These are phyloP conservation scores for Odontamblyopus lacepedii DNA, from an alignment of 2,797 vertebrate genomes.

Conservation along the genomic window DNA sequence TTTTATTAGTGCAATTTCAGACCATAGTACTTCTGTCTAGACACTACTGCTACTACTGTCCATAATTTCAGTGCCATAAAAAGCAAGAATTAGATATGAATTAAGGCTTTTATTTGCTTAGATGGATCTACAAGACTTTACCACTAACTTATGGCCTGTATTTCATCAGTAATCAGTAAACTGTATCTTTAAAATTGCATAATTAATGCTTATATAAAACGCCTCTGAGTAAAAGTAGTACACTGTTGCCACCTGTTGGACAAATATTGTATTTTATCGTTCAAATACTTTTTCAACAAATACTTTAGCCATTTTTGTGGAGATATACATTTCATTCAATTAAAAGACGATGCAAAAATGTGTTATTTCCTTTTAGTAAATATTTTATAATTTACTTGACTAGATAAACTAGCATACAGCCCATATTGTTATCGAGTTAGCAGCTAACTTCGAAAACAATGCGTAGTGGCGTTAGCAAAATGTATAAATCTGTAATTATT, in stretches of 20 bases:
- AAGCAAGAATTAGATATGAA: too few relatives aligned
- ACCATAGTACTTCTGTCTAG: too few relatives aligned
- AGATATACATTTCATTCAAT: background rate
- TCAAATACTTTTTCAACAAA: background rate
- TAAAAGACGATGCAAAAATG: background rate
- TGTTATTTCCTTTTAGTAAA: too few relatives aligned
- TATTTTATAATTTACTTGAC: background rate
- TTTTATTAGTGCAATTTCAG: too few relatives aligned
- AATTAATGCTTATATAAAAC: too few relatives aligned
- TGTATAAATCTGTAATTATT: too few relatives aligned
- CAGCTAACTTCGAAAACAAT: too few relatives aligned
- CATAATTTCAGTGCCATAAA: background rate
- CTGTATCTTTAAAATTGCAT: background rate
- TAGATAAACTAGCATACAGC: background rate
- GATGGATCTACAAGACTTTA: too few relatives aligned
- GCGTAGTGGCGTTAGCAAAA: background rate
- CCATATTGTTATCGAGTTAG: background rate
- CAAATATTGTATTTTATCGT: background rate
- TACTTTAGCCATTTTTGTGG: background rate
- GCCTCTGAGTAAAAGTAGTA: background rate
- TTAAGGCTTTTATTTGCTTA: too few relatives aligned
- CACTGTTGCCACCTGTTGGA: constrained; percentile 1
- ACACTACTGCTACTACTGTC: background rate
- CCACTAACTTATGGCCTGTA: too few relatives aligned
- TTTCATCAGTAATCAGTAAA: too few relatives aligned